Base-by-base conservation (phyloP, 2,888 invertebrate species). In the Hypsopygia costalis region DNA sequence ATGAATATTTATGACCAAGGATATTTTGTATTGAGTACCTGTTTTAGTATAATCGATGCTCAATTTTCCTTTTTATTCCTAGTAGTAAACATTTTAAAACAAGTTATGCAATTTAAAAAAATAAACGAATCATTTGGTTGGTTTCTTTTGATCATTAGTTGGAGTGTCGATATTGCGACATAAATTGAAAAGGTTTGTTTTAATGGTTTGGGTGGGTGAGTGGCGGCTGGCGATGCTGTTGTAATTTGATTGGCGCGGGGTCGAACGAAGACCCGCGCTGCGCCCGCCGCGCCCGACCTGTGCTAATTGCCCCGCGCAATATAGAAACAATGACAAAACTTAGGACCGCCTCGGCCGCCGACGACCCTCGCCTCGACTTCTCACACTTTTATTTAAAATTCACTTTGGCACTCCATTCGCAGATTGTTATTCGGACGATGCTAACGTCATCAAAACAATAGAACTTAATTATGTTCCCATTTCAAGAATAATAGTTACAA, bases 271-370 rank as follows among this genome's bases (percentile, higher is more conserved):
- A 73, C 57, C 62, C 45, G 64, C 64, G 53, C 58, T 65, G 62
- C 62, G 69, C 58, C 47, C 68, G 55, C 60, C 68, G 65, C 66
- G 72, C 73, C 78, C 76, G 69, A 75, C 73, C 69, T 65, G 76
- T 72, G 71, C 83, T 87, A 87, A 87, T 87, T 87, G 87, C 87
- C 79, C 62, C 69, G 80, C 73, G 79, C 83, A 83, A 86, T 86
- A 83, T 75, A 75, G 79, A 81, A 86, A 87, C 87, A 87, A 87
- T 86, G 81, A 82, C 81, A 83, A 82, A 87, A 85, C 76, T 87
- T 85, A 63, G 68, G 61, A 58, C 59, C 73, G 73, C 69, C 69
- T 71, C 73, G 70, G 63, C 59, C 69, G 64, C 62, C 68, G 60
- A 56, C 67, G 64, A 65, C 63, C 65, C 74, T 73, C 71, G 63